Evolutionary conservation across 2,113 vertebrate genomes (phyloP).

Genomic region (Larimichthys polyactis): DNA sequence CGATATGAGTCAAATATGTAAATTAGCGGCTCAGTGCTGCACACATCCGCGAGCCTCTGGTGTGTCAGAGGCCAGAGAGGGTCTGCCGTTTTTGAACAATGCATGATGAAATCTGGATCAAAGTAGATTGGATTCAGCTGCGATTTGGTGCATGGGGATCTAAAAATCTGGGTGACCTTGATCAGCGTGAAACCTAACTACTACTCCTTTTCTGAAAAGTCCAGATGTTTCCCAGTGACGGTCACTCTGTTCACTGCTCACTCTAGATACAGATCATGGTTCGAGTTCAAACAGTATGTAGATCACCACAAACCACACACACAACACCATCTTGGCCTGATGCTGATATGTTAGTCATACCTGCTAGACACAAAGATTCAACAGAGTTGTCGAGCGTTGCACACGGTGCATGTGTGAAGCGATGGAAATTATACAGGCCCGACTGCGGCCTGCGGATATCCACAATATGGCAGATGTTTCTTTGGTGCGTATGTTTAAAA

Average conservation of each 20-base stretch:
- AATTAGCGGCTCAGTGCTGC: background rate
- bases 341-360: background rate
- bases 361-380: background rate
- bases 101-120: no score
- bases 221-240: background rate
- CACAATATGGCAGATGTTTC: background rate
- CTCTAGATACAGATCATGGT: no score
- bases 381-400: background rate
- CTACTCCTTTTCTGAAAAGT: background rate
- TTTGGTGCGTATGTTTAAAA: background rate
- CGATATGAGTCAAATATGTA: background rate
- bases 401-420: background rate
- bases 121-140: no score
- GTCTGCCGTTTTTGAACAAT: background rate
- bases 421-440: background rate
- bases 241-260: no score
- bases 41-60: background rate
- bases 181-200: background rate
- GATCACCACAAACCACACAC: background rate
- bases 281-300: background rate
- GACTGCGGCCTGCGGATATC: background rate
- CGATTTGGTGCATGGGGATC: background rate
- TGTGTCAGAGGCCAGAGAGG: background rate
- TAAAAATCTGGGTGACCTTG: background rate
- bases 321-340: background rate